Base-by-base conservation (phyloP, 2,888 invertebrate genomes). In the Chrysotoxum bicinctum region DNA sequence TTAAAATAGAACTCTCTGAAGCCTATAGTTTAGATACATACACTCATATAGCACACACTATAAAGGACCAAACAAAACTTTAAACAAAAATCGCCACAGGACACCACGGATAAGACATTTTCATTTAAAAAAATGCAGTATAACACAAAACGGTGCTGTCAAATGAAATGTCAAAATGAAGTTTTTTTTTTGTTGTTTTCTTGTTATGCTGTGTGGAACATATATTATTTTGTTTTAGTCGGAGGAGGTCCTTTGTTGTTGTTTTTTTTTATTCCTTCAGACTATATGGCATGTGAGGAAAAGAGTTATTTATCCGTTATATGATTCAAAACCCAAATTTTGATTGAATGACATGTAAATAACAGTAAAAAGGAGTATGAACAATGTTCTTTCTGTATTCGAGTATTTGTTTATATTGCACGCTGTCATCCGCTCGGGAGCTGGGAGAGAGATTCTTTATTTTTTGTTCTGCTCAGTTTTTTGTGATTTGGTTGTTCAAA, bases 101-200 rank as follows among this genome's bases (percentile, higher is more conserved):
- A 85, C 62, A 85, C 81, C 81, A 56, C 73, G 85, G 69, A 85
- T 85, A 85, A 85, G 85, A 85, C 77, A 85, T 81, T 77, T 85
- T 66, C 81, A 81, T 81, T 81, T 77, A 76, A 80, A 32, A 64
- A 76, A 85, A 76, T 45, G 52, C 62, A 80, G 50, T 60, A 72
- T 64, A 69, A 48, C 52, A 52, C 73, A 37, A 37, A 43, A 64
- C 76, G 81, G 76, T 19, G 73, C 85, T 81, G 85, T 85, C 85
- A 85, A 85, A 85, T 81, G 62, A 76, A 77, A 85, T 85, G 85
- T 85, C 85, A 81, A 80, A 80, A 85, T 73, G 81, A 81, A 62
- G 50, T 75, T 73, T 37, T 64, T 40, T 56, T 76, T 84, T 40
- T 16, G 19, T 30, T 58, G 56, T 32, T n/a, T 50, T 40, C 35